phyloP scores from a whole-genome alignment of 1,140 invertebrate genomes.

The Eurosta solidaginis region DNA sequence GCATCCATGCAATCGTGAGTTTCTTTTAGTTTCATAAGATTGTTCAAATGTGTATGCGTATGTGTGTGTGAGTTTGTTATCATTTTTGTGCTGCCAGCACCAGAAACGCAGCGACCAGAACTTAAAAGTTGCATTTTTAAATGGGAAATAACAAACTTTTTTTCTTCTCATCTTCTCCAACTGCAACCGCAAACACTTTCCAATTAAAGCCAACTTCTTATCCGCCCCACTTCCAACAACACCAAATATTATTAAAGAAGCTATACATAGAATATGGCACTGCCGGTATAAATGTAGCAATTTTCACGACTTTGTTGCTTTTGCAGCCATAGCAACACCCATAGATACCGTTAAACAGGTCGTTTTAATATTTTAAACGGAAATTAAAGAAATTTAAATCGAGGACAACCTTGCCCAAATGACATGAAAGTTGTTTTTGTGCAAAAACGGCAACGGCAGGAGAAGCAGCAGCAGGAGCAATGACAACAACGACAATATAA shows the following conservation, averaged over 20 bases:
- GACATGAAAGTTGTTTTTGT: slow-evolving; percentile 14
- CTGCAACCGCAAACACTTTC: background rate
- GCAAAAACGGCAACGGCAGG: background rate
- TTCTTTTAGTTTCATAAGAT: background rate
- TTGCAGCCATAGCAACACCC: background rate
- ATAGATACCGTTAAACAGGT: slow-evolving; percentile 11
- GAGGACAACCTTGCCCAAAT: slow-evolving; percentile 27
- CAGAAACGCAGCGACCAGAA: background rate
- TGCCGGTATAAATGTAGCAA: background rate
- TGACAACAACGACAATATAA: background rate
- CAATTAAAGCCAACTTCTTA: too few relatives aligned
- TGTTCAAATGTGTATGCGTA: background rate
- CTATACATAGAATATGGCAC: background rate
- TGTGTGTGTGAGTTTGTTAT: background rate
- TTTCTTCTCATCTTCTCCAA: background rate
- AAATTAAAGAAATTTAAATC: slow-evolving; percentile 25
- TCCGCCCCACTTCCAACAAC: background rate
- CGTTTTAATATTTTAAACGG: slow-evolving; percentile 7
- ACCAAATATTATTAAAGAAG: background rate
- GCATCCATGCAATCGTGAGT: background rate
- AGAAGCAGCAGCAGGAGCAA: background rate
- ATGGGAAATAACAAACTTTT: background rate
- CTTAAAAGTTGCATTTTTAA: background rate
- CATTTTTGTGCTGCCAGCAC: background rate
- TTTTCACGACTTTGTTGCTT: background rate